Base-by-base conservation (phyloP, 1,140 invertebrate species). In the Stegodyphus mimosarum region DNA sequence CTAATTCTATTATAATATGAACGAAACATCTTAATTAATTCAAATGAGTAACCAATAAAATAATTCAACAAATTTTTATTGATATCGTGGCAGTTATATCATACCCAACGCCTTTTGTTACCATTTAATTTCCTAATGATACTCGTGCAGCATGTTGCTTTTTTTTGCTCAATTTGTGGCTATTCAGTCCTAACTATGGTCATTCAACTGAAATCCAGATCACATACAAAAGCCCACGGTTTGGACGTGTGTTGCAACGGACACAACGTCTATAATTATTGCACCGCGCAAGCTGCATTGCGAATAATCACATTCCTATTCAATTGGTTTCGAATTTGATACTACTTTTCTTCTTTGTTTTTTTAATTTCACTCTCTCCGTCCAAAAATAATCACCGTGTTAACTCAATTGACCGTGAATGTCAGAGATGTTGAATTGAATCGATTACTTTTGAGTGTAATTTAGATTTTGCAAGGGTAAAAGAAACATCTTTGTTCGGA, bases 331-430 rank as follows among this genome's bases (percentile, higher is more conserved):
- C 9, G 55, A 60, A 9, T 15, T 60, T 10, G 55, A 60, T 60
- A 60, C 15, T 15, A 15, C 9, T 5, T 2, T 60, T 60, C n/a
- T n/a, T n/a, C n/a, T n/a, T n/a, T n/a, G n/a, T n/a, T 60, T 60
- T 60, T 60, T 15, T 15, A 60, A 60, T 60, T 1, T 5, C 3
- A 1, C 33, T 33, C 33, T 33, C 33, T 33, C 33, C 33, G 33
- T 33, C 33, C 33, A 33, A 33, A 60, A 15, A 15, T 60, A 60
- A 60, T 60, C 55, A 60, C 55, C 55, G 55, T 60, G 55, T 60
- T 60, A 60, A 60, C 55, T 60, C 55, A 60, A 60, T 60, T 60
- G 55, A 60, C 55, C 55, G 15, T 60, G 55, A 60, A 60, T 60
- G 9, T 15, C 55, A 15, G 55, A 10, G 1, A 60, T 60, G 55